A percentile compares a stretch with the other conserved stretches of the same genome.
Conservation (phyloP, 2,888 invertebrate species). For the Stenotaenia linearis region DNA sequence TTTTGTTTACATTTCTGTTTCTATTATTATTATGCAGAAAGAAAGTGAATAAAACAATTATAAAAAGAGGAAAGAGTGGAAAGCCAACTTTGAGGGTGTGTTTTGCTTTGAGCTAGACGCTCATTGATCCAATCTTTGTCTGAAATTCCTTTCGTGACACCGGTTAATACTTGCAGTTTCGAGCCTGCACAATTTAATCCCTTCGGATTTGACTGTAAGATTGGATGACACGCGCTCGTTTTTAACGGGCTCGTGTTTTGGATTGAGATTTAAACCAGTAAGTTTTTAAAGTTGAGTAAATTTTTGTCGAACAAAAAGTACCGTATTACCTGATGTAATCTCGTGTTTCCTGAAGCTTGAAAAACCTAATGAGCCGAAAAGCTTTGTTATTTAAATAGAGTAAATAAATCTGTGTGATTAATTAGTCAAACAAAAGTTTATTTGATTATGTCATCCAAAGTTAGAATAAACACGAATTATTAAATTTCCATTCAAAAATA, state of each 20-base stretch:
- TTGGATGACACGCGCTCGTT: background rate
- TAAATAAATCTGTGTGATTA: too few relatives aligned
- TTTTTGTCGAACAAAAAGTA: too few relatives aligned
- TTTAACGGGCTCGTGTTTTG: background rate
- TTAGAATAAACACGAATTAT: too few relatives aligned
- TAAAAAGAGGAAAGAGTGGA: background rate
- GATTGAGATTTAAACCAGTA: background rate
- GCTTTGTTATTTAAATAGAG: too few relatives aligned
- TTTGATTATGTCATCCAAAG: too few relatives aligned
- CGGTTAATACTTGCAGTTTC: constrained; percentile 8
- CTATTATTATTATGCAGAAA: background rate
- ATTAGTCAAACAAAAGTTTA: too few relatives aligned
- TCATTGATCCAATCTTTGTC: constrained; percentile 10
- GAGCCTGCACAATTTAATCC: background rate
- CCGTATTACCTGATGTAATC: too few relatives aligned
- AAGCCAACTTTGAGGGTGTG: background rate
- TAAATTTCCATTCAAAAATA: too few relatives aligned
- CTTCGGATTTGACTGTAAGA: background rate
- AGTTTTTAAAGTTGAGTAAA: background rate
- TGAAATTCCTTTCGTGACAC: constrained; percentile 17
- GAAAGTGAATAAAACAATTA: too few relatives aligned
- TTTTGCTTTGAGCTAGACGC: background rate
- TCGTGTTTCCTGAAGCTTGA: too few relatives aligned
- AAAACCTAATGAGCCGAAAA: too few relatives aligned
- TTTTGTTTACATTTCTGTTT: background rate